phyloP scores from a whole-genome alignment of 2,888 invertebrate species.

The Orthosia incerta region DNA sequence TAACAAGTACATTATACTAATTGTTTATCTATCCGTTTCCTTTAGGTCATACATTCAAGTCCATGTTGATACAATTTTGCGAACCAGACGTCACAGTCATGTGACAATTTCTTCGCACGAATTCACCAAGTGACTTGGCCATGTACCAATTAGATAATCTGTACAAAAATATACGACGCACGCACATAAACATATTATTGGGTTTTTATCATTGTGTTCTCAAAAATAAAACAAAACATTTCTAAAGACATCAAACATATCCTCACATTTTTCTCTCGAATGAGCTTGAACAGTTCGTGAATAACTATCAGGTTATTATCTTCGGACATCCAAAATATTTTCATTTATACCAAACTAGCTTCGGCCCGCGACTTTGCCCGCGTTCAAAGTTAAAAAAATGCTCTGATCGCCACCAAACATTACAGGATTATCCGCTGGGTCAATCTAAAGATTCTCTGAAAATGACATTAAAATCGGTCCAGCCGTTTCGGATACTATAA shows the following conservation, averaged over 20 bases:
- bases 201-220: slow-evolving; percentile 7
- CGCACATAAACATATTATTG: slow-evolving; percentile 23
- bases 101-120: slow-evolving; percentile 47
- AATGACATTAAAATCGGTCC: too few species aligned
- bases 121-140: slow-evolving; percentile 38
- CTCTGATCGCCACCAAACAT: too few species aligned
- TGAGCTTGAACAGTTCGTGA: too few species aligned
- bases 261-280: not conserved
- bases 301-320: too few species aligned
- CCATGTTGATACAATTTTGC: slow-evolving; percentile 18
- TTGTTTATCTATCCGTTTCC: slow-evolving; percentile 14
- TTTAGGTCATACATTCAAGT: slow-evolving; percentile 10
- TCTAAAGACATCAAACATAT: not conserved
- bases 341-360: too few species aligned
- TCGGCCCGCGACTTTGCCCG: too few species aligned
- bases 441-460: too few species aligned
- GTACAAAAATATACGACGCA: slow-evolving; percentile 24
- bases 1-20: not conserved
- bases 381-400: too few species aligned
- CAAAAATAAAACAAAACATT: not conserved
- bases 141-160: slow-evolving; percentile 54
- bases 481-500: too few species aligned
- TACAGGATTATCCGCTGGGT: too few species aligned
- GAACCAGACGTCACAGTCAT: slow-evolving; percentile 43
- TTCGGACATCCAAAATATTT: too few species aligned